Conservation (phyloP, 2,888 invertebrate species). For the Pterostichus madidus region DNA sequence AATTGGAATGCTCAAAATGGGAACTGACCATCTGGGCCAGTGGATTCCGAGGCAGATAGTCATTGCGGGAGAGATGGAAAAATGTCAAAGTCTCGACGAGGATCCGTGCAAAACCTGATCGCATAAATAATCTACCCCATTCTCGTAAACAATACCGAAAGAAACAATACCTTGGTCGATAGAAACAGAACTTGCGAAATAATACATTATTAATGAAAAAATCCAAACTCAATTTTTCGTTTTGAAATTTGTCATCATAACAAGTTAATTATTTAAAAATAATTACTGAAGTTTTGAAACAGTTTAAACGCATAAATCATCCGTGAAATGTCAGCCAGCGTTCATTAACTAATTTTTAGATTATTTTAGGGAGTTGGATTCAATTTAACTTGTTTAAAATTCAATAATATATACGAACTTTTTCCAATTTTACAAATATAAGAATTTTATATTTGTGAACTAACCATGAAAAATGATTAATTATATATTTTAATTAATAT, state of each 20-base stretch:
- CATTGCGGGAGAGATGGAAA: constrained; percentile 30
- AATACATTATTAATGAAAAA: too few relatives aligned
- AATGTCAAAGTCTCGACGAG: constrained; percentile 45
- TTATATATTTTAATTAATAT: constrained; percentile 2
- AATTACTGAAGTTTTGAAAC: constrained; percentile 27
- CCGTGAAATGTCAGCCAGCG: constrained; percentile 30
- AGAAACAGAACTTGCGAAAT: too few relatives aligned
- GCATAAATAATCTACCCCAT: constrained; percentile 28
- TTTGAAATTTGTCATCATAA: constrained; percentile 41
- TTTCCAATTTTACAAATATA: background rate
- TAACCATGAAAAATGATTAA: constrained; percentile 25
- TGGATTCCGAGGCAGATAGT: constrained; percentile 12
- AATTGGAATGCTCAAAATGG: constrained; percentile 5
- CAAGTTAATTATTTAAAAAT: constrained; percentile 48
- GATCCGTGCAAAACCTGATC: constrained; percentile 23
- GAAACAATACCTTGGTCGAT: too few relatives aligned
- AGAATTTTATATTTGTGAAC: background rate
- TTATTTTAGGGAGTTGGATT: constrained; percentile 8
- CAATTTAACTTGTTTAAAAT: constrained; percentile 35
- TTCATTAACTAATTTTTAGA: constrained; percentile 42
- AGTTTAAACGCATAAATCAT: constrained; percentile 47
- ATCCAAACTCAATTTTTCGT: background rate
- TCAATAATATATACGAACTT: constrained; percentile 19
- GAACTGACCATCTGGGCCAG: background rate
- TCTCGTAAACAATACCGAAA: background rate